Evolutionary conservation across 2,888 invertebrate species (phyloP).

Genomic region (Poecilus cupreus): DNA sequence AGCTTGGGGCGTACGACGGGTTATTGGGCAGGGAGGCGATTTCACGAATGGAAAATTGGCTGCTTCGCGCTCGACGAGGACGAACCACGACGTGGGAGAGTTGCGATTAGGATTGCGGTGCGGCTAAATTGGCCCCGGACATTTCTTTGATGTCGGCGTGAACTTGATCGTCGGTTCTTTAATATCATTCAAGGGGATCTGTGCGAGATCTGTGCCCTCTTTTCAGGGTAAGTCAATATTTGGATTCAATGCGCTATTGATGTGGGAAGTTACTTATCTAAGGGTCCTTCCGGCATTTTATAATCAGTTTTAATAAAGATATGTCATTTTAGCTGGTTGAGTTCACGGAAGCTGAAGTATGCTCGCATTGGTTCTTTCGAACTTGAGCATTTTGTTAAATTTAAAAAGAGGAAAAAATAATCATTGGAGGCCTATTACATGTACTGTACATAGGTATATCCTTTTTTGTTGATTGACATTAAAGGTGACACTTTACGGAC

Average conservation of each 20-base stretch:
- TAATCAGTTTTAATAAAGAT: background rate
- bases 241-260: background rate
- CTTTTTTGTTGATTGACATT: too few relatives aligned
- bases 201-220: background rate
- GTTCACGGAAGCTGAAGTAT: too few relatives aligned
- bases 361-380: too few relatives aligned
- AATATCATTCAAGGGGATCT: background rate
- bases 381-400: too few relatives aligned
- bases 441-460: too few relatives aligned
- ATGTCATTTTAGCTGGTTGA: too few relatives aligned
- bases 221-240: slow-evolving; percentile 31
- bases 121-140: slow-evolving; percentile 19
- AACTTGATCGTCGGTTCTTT: slow-evolving; percentile 26
- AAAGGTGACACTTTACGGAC: too few relatives aligned
- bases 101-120: slow-evolving; percentile 7
- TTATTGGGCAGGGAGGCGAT: slow-evolving; percentile 1
- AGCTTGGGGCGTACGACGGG: background rate
- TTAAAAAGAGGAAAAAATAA: too few relatives aligned
- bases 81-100: background rate
- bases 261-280: background rate
- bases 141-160: slow-evolving; percentile 32
- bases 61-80: background rate
- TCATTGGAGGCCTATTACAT: too few relatives aligned
- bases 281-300: background rate
- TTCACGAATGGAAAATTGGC: slow-evolving; percentile 43